phyloP scores from a whole-genome alignment of 2,888 invertebrate genomes.

The Drosophila melanosoma region DNA sequence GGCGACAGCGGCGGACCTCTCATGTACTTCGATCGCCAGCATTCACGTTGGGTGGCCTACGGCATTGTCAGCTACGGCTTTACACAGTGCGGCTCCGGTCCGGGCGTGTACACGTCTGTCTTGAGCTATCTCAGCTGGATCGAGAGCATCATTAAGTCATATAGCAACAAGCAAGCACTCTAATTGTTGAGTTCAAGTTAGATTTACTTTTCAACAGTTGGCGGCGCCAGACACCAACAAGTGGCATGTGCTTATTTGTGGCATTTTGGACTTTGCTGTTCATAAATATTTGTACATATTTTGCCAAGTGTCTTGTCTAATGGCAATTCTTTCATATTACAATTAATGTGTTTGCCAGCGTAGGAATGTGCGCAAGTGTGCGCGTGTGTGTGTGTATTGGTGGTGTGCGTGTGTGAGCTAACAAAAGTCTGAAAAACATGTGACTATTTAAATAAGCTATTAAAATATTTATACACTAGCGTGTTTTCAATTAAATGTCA shows the following conservation, averaged over 20 bases:
- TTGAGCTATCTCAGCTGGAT: slow-evolving; percentile 87
- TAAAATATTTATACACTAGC: slow-evolving; percentile 68
- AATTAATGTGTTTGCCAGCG: slow-evolving; percentile 16
- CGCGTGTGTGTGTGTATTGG: slow-evolving; percentile 13
- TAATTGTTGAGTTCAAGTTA: slow-evolving; percentile 46
- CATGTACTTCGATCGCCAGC: slow-evolving; percentile 86
- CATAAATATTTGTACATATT: slow-evolving; percentile 78
- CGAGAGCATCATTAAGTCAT: slow-evolving; percentile 57
- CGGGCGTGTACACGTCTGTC: slow-evolving; percentile 88
- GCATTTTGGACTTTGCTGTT: slow-evolving; percentile 26
- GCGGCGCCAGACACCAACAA: slow-evolving; percentile 15
- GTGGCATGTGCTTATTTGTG: slow-evolving; percentile 3
- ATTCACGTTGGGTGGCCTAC: slow-evolving; percentile 86
- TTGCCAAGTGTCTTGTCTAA: slow-evolving; percentile 75
- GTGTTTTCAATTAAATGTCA: slow-evolving; percentile 44
- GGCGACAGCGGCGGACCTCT: slow-evolving; percentile 91
- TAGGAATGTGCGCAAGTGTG: slow-evolving; percentile 25
- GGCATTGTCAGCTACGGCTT: slow-evolving; percentile 90
- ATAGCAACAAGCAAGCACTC: slow-evolving; percentile 11
- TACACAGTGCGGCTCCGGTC: slow-evolving; percentile 88
- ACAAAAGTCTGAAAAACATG: slow-evolving; percentile 81
- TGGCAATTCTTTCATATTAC: slow-evolving; percentile 18
- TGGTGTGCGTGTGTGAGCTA: slow-evolving; percentile 36
- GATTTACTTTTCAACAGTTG: slow-evolving; percentile 36
- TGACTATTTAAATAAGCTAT: slow-evolving; percentile 77